Evolutionary conservation across 2,888 invertebrate genomes (phyloP).

Genomic region (Mythimna lalbum): DNA sequence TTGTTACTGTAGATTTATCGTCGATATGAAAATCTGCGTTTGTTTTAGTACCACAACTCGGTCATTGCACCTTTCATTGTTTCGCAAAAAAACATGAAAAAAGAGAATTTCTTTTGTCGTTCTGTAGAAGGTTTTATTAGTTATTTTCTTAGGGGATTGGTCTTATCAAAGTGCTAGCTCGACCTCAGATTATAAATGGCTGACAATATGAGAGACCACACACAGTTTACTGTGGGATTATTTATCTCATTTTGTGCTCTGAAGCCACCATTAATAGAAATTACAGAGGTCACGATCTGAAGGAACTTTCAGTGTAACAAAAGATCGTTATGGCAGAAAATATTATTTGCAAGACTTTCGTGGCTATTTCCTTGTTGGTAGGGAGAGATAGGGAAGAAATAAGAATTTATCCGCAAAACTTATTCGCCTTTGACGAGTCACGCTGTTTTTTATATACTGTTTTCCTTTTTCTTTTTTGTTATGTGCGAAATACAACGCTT

Average conservation of each 20-base stretch:
- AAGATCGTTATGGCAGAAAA: conserved; percentile 31
- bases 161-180: conserved; percentile 27
- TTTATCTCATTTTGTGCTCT: conserved; percentile 27
- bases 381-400: conserved; percentile 13
- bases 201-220: conserved; percentile 26
- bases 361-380: conserved; percentile 43
- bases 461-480: conserved; percentile 15
- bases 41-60: conserved; percentile 19
- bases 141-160: conserved; percentile 2
- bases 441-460: conserved; percentile 15
- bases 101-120: background rate
- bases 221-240: conserved; percentile 10
- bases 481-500: conserved; percentile 1
- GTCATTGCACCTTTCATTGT: conserved; percentile 47
- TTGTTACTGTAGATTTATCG: conserved; percentile 32
- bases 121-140: conserved; percentile 29
- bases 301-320: conserved; percentile 27
- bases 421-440: conserved; percentile 16
- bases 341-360: conserved; percentile 48
- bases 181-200: conserved; percentile 25
- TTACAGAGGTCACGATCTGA: conserved; percentile 51
- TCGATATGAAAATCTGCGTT: conserved; percentile 28
- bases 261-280: conserved; percentile 11
- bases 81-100: conserved; percentile 18
- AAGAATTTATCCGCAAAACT: conserved; percentile 17